Conservation (phyloP, 2,113 vertebrate genomes). For the Saiga tatarica region DNA sequence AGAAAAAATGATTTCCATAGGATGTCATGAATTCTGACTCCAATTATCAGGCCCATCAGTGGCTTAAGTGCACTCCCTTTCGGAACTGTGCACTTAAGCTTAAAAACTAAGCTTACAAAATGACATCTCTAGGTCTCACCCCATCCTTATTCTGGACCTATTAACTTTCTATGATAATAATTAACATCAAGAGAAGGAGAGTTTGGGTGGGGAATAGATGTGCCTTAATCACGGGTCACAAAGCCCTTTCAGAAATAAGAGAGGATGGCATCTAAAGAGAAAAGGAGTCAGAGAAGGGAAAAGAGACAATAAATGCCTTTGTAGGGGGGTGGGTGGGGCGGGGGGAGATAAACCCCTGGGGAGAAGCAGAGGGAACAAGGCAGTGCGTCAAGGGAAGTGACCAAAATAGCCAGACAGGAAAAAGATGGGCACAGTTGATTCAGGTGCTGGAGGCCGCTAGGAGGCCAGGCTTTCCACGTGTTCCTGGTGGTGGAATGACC, state of each 20-base stretch:
- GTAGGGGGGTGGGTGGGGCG: no score
- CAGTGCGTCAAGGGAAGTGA: neutral
- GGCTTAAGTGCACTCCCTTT: neutral
- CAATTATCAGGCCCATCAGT: neutral
- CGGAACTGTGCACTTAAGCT: neutral
- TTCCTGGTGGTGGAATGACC: neutral
- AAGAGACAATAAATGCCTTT: neutral
- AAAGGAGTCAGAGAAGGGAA: neutral
- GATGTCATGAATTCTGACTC: neutral
- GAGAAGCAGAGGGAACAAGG: neutral
- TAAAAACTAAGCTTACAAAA: constrained; percentile 18
- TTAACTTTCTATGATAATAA: neutral
- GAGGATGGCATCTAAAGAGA: neutral
- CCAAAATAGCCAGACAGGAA: neutral
- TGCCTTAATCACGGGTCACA: neutral
- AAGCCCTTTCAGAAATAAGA: constrained; percentile 3
- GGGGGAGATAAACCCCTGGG: neutral
- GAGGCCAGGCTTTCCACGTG: neutral
- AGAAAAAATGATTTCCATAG: neutral
- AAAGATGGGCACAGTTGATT: neutral
- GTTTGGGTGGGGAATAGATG: neutral
- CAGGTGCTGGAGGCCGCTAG: neutral
- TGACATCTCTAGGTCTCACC: neutral
- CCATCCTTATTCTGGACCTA: neutral
- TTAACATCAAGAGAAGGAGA: neutral